Base-by-base conservation (phyloP, 2,113 vertebrate genomes). In the Ptilonorhynchus violaceus region DNA sequence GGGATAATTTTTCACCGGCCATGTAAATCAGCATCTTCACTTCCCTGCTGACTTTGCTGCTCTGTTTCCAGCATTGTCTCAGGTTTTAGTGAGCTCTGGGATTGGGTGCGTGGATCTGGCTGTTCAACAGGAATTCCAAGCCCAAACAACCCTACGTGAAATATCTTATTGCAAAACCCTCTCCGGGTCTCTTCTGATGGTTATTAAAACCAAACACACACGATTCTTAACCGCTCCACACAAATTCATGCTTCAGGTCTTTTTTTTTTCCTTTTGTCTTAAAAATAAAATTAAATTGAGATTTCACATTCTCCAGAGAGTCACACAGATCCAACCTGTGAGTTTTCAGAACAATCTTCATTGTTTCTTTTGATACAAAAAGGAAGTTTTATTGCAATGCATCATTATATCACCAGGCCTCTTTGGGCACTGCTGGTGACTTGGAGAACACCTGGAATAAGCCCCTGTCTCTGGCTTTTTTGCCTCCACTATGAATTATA, bases 181-280 rank as follows among this genome's bases (percentile, higher is more conserved):
- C 12, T 42, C 42, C 15, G 42, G 42, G 35, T 56, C 75, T 68
- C 66, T 74, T 58, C 69, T 55, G 41, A 19, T 6, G 62, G 80
- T 44, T 68, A 84, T 42, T 86, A 72, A 91, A 96, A 89, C 15
- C 63, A 89, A 87, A 69, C 55, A 88, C 44, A 15, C 27, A 33
- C 9, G 42, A 13, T 17, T 79, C 56, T 53, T 46, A 42, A 81
- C 30, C n/a, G 55, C 13, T 49, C 31, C 47, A 50, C 14, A 30
- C 0, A 5, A 62, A 73, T 24, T 30, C 72, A 15, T 2, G n/a
- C 47, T 74, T 53, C 25, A 5, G 41, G 22, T 44, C 8, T 47
- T 39, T 30, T 14, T 58, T 55, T 44, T 44, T 37, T 19, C 27
- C n/a, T 27, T 33, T 11, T 6, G 37, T 39, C 15, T 46, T 50